Evolutionary conservation across 2,797 vertebrate genomes (phyloP), one percentile per base, ranked within the genome.

Genomic region (Gymnoscopelus microlampas): DNA sequence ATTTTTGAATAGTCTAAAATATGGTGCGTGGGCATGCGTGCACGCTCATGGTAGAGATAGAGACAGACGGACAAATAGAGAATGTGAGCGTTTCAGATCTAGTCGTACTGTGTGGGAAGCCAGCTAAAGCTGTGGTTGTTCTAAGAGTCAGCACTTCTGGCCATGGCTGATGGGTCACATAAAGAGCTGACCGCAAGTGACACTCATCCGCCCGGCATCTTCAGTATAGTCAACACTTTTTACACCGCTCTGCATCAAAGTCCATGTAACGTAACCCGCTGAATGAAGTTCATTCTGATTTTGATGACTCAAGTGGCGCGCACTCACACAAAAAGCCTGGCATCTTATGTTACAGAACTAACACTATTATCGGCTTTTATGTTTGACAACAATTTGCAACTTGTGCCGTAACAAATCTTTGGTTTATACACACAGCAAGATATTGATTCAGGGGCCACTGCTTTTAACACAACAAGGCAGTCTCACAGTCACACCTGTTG

Each of bases 141-240:
- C 15, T 70, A 53, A 53, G 44, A 73, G 53, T 64, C 58, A 66
- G 47, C 67, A 64, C 4, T 56, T 72, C 35, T 70, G 59, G 15
- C 26, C 66, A 10, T 19, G 4, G 7, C 5, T 57, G 57, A 8
- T 0, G 8, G 50, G 49, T 71, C 24, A 69, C 61, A 67, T 15
- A 15, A 50, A 64, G 7, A 57, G 13, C 44, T 67, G 53, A 70
- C 54, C 39, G 13, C 5, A 53, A 39, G 44, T 53, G 59, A 66
- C 49, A 35, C 59, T n/a, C 44, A 35, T 53, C n/a, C n/a, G 54
- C 69, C 44, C 53, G 48, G 51, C 53, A 68, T 47, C 29, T 24
- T 29, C 48, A 26, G 44, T 6, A 19, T 19, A n/a, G 26, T 29
- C 7, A 26, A 12, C 53, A 23, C 58, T 9, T 13, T 44, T 35